Evolutionary conservation across 2,888 invertebrate genomes (phyloP).

Genomic region (Campaea margaritaria): DNA sequence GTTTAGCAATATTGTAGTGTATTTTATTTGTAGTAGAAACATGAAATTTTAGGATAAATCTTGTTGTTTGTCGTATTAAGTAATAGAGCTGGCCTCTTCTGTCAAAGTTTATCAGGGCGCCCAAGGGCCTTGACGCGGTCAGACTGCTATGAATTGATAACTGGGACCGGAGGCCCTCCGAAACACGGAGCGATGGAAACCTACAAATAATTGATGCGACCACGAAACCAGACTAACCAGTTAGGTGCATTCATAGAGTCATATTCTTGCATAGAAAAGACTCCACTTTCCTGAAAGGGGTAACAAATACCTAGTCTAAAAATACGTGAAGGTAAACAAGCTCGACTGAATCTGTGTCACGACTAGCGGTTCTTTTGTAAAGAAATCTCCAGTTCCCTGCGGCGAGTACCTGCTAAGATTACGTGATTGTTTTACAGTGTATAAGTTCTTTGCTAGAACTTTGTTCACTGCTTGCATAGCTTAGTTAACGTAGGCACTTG

Average conservation of each 20-base stretch:
- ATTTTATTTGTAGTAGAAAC: too few species aligned
- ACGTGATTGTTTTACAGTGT: constrained; percentile 21
- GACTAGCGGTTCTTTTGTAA: constrained; percentile 40
- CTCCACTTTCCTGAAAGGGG: constrained; percentile 11
- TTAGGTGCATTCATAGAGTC: neutral
- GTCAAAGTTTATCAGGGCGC: too few species aligned
- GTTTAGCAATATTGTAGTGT: too few species aligned
- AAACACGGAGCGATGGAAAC: too few species aligned
- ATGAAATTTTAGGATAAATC: too few species aligned
- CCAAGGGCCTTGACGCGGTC: too few species aligned
- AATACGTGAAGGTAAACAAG: constrained; percentile 36
- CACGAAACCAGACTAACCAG: too few species aligned
- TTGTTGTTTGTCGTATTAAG: too few species aligned
- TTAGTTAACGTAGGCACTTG: neutral
- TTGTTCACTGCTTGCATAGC: neutral
- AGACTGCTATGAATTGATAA: too few species aligned
- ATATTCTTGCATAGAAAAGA: constrained; percentile 1
- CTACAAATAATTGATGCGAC: too few species aligned
- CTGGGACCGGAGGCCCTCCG: too few species aligned
- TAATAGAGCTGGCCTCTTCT: too few species aligned
- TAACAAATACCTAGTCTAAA: constrained; percentile 36
- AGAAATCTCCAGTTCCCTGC: constrained; percentile 33
- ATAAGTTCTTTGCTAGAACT: neutral
- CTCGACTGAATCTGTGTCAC: constrained; percentile 40
- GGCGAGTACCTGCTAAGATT: constrained; percentile 27